Conservation (phyloP, 2,888 invertebrate species). For the Helobdella robusta region DNA sequence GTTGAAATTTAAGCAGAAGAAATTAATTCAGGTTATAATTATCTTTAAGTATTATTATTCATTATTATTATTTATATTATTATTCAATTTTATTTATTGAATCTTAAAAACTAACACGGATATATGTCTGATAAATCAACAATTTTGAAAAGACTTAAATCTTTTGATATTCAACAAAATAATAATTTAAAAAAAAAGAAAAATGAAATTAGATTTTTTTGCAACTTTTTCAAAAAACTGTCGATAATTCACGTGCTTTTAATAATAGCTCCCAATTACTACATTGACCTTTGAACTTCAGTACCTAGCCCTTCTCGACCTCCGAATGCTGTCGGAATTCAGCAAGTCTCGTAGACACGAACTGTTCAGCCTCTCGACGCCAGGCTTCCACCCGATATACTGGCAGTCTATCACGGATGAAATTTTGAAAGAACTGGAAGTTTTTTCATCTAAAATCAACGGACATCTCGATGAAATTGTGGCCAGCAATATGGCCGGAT, state of each 20-base stretch:
- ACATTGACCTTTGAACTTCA: neutral
- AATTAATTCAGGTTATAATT: neutral
- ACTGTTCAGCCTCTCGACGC: slow-evolving; percentile 12
- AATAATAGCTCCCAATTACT: neutral
- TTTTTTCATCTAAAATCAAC: too few relatives aligned
- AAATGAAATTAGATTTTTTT: too few relatives aligned
- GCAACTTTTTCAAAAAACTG: too few relatives aligned
- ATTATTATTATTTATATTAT: neutral
- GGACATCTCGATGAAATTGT: too few relatives aligned
- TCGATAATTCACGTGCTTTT: too few relatives aligned
- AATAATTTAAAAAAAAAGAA: too few relatives aligned
- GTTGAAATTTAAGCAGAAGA: neutral
- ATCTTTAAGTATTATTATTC: neutral
- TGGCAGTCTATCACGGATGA: neutral
- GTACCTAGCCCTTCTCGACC: slow-evolving; percentile 2
- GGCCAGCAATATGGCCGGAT: too few relatives aligned
- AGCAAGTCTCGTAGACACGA: neutral
- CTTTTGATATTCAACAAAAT: too few relatives aligned
- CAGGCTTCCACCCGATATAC: slow-evolving; percentile 10
- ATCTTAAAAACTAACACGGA: neutral
- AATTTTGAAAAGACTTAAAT: neutral
- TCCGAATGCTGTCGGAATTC: neutral
- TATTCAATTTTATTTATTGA: neutral
- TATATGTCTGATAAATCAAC: neutral
- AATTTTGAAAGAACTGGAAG: too few relatives aligned